A percentile compares a stretch with the other conserved stretches of the same genome.
phyloP scores from a whole-genome alignment of 1,140 invertebrate species.

The Doryteuthis pealeii region DNA sequence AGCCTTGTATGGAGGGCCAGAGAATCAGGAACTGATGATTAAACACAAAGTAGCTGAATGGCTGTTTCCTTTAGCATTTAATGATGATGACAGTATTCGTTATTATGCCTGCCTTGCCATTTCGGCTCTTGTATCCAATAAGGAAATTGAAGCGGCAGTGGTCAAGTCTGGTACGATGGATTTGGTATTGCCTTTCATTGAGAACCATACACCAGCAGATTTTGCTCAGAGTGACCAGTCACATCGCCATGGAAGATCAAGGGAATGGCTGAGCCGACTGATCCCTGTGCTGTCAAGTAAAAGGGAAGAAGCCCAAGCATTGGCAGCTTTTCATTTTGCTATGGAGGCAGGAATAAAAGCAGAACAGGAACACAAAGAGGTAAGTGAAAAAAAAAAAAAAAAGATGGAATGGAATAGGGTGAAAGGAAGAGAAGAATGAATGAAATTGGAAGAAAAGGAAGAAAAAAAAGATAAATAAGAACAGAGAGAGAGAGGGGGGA shows the following conservation, averaged over 20 bases:
- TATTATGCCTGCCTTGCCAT: slow-evolving; percentile 99
- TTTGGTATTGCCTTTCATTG: slow-evolving; percentile 95
- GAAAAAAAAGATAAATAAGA: no score
- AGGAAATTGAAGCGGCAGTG: slow-evolving; percentile 96
- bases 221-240: slow-evolving; percentile 87
- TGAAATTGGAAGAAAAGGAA: no score
- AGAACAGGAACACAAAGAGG: slow-evolving; percentile 88
- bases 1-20: slow-evolving; percentile 92
- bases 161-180: slow-evolving; percentile 91
- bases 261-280: slow-evolving; percentile 90
- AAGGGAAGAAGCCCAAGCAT: slow-evolving; percentile 90
- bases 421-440: no score
- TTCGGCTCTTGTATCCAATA: slow-evolving; percentile 93
- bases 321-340: slow-evolving; percentile 98
- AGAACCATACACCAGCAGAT: slow-evolving; percentile 87
- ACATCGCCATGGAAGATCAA: slow-evolving; percentile 94
- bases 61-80: slow-evolving; percentile 96
- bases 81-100: slow-evolving; percentile 85
- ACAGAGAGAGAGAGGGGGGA: no score
- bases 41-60: slow-evolving; percentile 88
- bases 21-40: slow-evolving; percentile 98
- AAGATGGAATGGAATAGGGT: no score
- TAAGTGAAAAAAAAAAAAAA: slow-evolving; percentile 33
- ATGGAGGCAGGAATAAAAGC: slow-evolving; percentile 99
- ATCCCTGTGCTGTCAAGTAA: slow-evolving; percentile 96